These are phyloP conservation scores for Halisarca cf. caerulea DNA, from an alignment of 37 sponge, comb jelly and placozoan genomes.

Conservation along the genomic window DNA sequence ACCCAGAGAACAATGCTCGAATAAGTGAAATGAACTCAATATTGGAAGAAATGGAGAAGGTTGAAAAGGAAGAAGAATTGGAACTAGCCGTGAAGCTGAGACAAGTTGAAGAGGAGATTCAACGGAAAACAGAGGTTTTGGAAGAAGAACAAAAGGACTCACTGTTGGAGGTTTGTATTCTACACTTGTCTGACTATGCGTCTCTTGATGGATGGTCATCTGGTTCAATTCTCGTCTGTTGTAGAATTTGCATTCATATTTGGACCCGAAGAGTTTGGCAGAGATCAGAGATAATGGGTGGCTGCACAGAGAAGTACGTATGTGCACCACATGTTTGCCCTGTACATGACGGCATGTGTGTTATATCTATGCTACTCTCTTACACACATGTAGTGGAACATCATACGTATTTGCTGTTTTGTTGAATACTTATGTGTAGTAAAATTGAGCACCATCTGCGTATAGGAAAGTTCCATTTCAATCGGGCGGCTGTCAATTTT, in stretches of 20 bases:
- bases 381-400: too few species aligned
- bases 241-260: neutral
- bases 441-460: too few species aligned
- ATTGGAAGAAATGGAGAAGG: conserved; percentile 33
- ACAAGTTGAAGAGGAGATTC: conserved; percentile 8
- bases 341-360: too few species aligned
- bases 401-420: neutral
- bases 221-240: neutral
- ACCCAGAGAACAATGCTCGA: conserved; percentile 4
- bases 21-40: conserved; percentile 45
- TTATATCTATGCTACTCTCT: too few species aligned
- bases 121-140: neutral
- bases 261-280: conserved; percentile 39
- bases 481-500: too few species aligned
- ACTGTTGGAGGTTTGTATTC: neutral
- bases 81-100: neutral
- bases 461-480: too few species aligned
- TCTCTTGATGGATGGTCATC: neutral
- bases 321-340: too few species aligned
- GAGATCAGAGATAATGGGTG: conserved; percentile 64
- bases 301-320: conserved; percentile 64
- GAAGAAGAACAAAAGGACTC: conserved; percentile 15
- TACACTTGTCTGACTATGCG: neutral
- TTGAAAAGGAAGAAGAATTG: conserved; percentile 35
- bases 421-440: too few species aligned